These are phyloP conservation scores for Melanerpes aurifrons DNA, from an alignment of 2,113 vertebrate species.

Conservation along the genomic window DNA sequence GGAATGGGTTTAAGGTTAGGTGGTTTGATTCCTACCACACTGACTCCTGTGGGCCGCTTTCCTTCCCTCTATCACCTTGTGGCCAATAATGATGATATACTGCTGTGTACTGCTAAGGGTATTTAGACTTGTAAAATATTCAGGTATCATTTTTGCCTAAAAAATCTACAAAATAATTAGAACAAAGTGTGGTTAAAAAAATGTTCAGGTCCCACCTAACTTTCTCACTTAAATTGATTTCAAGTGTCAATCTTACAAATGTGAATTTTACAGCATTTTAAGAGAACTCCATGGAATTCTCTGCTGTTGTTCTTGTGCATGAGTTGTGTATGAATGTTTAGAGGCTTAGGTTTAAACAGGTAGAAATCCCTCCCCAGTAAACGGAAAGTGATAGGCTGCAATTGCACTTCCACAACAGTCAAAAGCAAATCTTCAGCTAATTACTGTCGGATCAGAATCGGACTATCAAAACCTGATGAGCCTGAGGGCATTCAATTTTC, in stretches of 20 bases:
- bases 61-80: not conserved
- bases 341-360: not conserved
- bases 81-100: not conserved
- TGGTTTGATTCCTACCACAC: not conserved
- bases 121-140: not conserved
- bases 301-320: not conserved
- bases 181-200: not conserved
- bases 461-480: constrained; percentile 3
- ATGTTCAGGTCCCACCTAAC: not conserved
- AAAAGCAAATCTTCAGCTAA: constrained; percentile 28
- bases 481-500: not conserved
- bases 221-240: not conserved
- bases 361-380: not conserved
- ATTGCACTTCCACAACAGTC: constrained; percentile 5
- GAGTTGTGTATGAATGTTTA: not conserved
- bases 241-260: not conserved
- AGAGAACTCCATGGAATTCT: not conserved
- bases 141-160: not conserved
- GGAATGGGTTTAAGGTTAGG: not conserved
- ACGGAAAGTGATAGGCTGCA: not conserved
- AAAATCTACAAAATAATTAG: not conserved
- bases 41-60: not conserved
- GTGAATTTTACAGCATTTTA: not conserved
- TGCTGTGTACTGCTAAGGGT: not conserved
- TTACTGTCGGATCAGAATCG: constrained; percentile 10